phyloP scores from a whole-genome alignment of 2,113 vertebrate genomes.

The Anser cygnoides region DNA sequence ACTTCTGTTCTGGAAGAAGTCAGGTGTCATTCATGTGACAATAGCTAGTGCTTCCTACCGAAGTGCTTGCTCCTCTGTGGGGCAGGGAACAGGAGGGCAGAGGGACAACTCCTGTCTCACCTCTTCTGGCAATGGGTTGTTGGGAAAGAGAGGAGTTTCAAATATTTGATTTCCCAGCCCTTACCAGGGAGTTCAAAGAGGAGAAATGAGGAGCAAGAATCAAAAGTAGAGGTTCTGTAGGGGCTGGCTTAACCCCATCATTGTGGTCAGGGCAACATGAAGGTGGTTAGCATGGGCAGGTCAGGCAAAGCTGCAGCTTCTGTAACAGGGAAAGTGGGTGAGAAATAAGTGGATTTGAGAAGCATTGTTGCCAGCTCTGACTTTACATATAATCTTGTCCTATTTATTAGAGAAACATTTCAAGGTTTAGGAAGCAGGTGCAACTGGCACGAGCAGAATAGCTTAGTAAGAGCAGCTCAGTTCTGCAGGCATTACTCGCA shows the following conservation, averaged over 20 bases:
- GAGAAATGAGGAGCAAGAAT: neutral
- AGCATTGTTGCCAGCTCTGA: neutral
- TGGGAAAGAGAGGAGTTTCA: neutral
- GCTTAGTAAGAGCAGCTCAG: constrained; percentile 17
- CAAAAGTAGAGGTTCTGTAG: neutral
- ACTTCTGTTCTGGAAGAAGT: neutral
- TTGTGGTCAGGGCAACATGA: neutral
- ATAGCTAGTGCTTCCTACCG: neutral
- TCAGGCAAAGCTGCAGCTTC: neutral
- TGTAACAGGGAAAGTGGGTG: neutral
- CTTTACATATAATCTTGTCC: neutral
- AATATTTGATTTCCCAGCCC: neutral
- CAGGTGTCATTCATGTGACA: neutral
- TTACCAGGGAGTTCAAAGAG: neutral
- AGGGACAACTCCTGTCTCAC: neutral
- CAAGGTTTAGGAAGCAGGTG: constrained; percentile 33
- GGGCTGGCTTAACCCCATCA: neutral
- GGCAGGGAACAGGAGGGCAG: neutral
- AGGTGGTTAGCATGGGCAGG: neutral
- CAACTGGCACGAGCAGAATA: neutral
- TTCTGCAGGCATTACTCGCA: constrained; percentile 51
- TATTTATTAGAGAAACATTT: constrained; percentile 20
- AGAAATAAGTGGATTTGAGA: neutral
- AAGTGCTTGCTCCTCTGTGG: neutral
- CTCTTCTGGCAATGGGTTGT: neutral